phyloP scores from a whole-genome alignment of 2,797 vertebrate genomes.

The Antrozous pallidus region DNA sequence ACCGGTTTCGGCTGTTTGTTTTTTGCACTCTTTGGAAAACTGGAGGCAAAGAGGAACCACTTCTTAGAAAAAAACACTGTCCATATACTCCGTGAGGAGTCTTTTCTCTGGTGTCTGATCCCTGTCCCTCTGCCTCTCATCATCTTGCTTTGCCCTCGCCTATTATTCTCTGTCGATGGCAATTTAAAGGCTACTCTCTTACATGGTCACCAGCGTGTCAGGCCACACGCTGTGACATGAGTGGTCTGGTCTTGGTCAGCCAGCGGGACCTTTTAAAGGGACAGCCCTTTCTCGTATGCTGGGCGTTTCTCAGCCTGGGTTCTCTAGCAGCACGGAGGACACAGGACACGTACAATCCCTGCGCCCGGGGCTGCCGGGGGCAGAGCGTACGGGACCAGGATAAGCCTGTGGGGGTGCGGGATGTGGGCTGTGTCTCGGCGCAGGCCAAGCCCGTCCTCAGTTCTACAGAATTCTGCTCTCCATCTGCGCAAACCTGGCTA shows the following conservation, averaged over 20 bases:
- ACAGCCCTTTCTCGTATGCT: background rate
- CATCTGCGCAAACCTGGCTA: no score
- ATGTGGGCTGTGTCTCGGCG: background rate
- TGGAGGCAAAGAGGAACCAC: background rate
- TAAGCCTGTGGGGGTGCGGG: background rate
- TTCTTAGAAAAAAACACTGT: background rate
- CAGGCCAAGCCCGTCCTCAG: fast-evolving
- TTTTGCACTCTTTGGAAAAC: background rate
- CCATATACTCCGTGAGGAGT: background rate
- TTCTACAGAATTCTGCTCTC: background rate
- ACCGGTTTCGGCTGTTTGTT: no score
- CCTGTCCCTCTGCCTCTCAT: background rate
- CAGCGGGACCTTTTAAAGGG: background rate
- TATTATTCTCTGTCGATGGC: background rate
- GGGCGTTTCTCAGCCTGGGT: background rate
- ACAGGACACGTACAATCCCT: background rate
- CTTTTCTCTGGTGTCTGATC: background rate
- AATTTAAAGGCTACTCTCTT: background rate
- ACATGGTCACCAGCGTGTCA: background rate
- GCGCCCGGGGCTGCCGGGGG: background rate
- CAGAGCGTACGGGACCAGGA: background rate
- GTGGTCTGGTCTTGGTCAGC: background rate
- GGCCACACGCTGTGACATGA: background rate
- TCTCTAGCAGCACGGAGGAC: background rate
- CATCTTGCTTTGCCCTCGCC: background rate